Base-by-base conservation (phyloP, 1,140 invertebrate species). In the Riptortus pedestris region DNA sequence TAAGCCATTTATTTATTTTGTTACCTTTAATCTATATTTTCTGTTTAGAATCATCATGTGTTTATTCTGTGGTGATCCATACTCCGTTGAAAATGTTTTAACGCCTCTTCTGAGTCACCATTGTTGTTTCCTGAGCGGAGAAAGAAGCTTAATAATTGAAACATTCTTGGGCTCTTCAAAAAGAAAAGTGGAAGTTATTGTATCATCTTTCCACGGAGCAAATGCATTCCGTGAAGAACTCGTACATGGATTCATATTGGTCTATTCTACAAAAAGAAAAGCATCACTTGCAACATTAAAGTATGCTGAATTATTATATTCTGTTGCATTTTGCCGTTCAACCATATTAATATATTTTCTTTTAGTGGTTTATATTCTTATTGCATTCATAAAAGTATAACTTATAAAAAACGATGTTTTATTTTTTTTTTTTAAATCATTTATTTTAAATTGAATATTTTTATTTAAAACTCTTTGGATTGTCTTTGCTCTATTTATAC, bases 1-100 rank as follows among this genome's bases (percentile, higher is more conserved):
- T n/a, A n/a, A n/a, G n/a, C n/a, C n/a, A n/a, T n/a, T n/a, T n/a
- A n/a, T n/a, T n/a, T n/a, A n/a, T n/a, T n/a, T n/a, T n/a, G n/a
- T n/a, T n/a, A n/a, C n/a, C n/a, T n/a, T n/a, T n/a, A n/a, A n/a
- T n/a, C n/a, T n/a, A n/a, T n/a, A n/a, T n/a, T n/a, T n/a, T n/a
- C n/a, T n/a, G n/a, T 78, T 72, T 70, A 87, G 88, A 68, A 91
- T 98, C 74, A 90, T 96, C 70, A 90, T 97, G 83, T 96, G 93
- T 74, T 87, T 97, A 82, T 93, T 97, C 74, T 98, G 95, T 77
- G 94, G 93, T 48, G 95, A 98, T 78, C 90, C 91, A 16, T 96
- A 89, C 72, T 87, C 87, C 1, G 84, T 94, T 45, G 92, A 95
- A 74, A 88, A 91, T 67, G 87, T 96, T 52, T 78, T 98, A 18